Evolutionary conservation across 2,888 invertebrate genomes (phyloP), one percentile per base, ranked within the genome.

Genomic region (Microplitis manilae): DNA sequence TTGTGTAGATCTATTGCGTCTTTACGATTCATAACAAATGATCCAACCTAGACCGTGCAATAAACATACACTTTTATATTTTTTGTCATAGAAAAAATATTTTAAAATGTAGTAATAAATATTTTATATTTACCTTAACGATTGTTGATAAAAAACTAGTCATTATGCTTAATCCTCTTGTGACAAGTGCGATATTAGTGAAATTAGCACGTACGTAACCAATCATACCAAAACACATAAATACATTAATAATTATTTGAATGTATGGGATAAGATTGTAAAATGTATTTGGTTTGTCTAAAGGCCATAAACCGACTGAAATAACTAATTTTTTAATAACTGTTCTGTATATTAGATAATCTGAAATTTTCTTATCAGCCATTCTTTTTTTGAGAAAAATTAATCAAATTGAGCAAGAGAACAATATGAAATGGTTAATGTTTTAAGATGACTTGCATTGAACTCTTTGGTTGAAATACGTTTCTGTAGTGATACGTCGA

Each of bases 301-400:
- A 13, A 2, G 20, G 13, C 13, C 65, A 30, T 13, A 65, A 13
- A 20, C 65, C 65, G 13, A 20, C 82, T 68, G 0, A 75, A 2
- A n/a, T 76, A 81, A 67, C 76, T 77, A 9, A 77, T 8, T 30
- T 76, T 75, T 68, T 81, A 84, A 0, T 81, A 1, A 0, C 59
- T 4, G 15, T 69, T 20, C 65, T 17, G 38, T 50, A 50, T 5
- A 13, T 50, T 13, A 50, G 8, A 50, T 50, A 50, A 50, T 50
- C 50, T 13, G 50, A 50, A 13, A 50, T 13, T 4, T 2, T 50
- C 38, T 77, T 77, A 38, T 73, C 62, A 30, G 40, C 61, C 1
- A 77, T 39, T 9, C 50, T 59, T 38, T 30, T 30, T 30, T 30
- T 30, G 30, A 30, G 30, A 30, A 30, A 30, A 30, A 4, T 30